phyloP scores from a whole-genome alignment of 2,797 vertebrate genomes.

The Micrastur ruficollis region DNA sequence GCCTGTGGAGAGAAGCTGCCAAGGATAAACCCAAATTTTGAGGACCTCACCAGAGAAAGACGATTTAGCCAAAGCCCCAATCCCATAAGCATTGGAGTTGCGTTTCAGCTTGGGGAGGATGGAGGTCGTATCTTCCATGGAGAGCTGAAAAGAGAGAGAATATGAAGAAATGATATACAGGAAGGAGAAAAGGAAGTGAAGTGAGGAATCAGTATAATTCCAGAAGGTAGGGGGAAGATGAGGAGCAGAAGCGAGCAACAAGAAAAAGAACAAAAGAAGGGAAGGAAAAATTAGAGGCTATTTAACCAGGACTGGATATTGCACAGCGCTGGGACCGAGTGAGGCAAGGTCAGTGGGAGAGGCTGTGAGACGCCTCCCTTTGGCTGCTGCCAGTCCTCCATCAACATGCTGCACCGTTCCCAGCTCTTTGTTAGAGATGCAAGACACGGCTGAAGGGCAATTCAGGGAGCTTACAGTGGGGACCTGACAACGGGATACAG shows the following conservation, averaged over 20 bases:
- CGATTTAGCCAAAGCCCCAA: slow-evolving; percentile 98
- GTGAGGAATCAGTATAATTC: neutral
- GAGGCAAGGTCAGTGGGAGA: slow-evolving; percentile 61
- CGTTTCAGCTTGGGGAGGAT: slow-evolving; percentile 96
- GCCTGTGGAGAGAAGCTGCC: neutral
- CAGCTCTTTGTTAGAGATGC: neutral
- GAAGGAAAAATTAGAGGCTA: neutral
- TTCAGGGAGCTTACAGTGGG: neutral
- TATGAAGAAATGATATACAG: slow-evolving; percentile 55
- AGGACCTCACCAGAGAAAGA: slow-evolving; percentile 98
- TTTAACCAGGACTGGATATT: neutral
- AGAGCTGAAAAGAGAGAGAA: slow-evolving; percentile 83
- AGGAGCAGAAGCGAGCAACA: slow-evolving; percentile 63
- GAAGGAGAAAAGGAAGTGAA: neutral
- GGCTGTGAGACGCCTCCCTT: neutral
- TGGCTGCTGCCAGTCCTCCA: neutral
- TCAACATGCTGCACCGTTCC: neutral
- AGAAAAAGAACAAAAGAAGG: neutral
- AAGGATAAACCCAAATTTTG: slow-evolving; percentile 72
- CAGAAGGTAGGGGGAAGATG: neutral
- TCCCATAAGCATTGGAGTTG: slow-evolving; percentile 97
- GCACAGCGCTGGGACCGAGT: neutral
- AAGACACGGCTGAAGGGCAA: neutral
- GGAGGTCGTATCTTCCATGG: slow-evolving; percentile 99
- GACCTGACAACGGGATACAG: neutral